phyloP scores from a whole-genome alignment of 2,797 vertebrate species.

The Apogon talboti region DNA sequence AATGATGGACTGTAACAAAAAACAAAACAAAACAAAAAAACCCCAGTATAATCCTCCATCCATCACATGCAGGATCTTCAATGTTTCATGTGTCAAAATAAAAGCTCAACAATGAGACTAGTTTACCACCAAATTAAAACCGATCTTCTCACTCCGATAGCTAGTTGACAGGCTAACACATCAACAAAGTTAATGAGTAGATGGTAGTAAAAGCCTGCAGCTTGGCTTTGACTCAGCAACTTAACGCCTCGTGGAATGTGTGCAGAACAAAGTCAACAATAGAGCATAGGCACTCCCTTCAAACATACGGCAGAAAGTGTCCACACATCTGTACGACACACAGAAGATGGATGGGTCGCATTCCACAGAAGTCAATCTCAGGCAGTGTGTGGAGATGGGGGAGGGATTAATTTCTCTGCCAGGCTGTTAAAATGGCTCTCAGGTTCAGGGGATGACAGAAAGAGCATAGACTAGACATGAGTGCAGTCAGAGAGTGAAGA shows the following conservation, averaged over 20 bases:
- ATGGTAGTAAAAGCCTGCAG: background rate
- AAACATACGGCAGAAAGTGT: conserved; percentile 22
- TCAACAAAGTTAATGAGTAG: conserved; percentile 19
- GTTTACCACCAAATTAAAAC: conserved; percentile 24
- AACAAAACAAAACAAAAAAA: too few species aligned
- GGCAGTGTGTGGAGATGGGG: conserved; percentile 6
- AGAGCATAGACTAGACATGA: conserved; percentile 48
- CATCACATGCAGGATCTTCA: conserved; percentile 17
- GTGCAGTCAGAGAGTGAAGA: conserved; percentile 21
- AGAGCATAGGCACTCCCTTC: background rate
- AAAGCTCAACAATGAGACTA: background rate
- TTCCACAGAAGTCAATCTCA: conserved; percentile 37
- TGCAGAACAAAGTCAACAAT: conserved; percentile 24
- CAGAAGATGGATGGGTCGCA: conserved; percentile 47
- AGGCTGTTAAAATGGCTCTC: conserved; percentile 52
- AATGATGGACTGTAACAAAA: conserved; percentile 18
- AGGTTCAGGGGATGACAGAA: conserved; percentile 44
- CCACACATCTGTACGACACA: conserved; percentile 23
- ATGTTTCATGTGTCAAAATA: conserved; percentile 28
- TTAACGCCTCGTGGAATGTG: conserved; percentile 2
- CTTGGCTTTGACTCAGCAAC: conserved; percentile 1
- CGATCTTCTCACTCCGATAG: conserved; percentile 1
- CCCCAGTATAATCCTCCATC: conserved; percentile 21
- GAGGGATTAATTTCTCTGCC: conserved; percentile 51
- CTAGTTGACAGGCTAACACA: conserved; percentile 7